Evolutionary conservation across 2,113 vertebrate species (phyloP), one percentile per base, ranked within the genome.

Genomic region (Tichodroma muraria): DNA sequence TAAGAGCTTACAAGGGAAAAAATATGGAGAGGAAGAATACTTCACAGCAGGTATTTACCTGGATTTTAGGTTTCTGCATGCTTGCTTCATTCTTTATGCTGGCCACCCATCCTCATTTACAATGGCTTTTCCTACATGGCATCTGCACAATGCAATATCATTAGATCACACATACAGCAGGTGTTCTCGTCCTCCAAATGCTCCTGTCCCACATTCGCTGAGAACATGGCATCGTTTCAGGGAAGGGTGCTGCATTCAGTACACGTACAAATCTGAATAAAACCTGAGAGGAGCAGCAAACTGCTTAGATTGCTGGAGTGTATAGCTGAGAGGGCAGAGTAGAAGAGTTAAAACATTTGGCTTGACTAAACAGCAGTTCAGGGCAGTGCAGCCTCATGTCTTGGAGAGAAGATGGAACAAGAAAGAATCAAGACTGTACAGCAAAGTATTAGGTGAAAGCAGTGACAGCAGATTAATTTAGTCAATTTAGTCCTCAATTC

Each of bases 61-160:
- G 20, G 3, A 17, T 73, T 90, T 80, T 83, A 44, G 38, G 27
- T 83, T 93, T 88, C 40, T 95, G 16, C 31, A 5, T 69, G 31
- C 42, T 84, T 88, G 27, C 20, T 92, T 84, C 4, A 0, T 80
- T 90, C 56, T 71, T 63, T 25, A 10, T 72, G 14, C 35, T 54
- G 65, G 33, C 44, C 42, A 84, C 40, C 8, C 25, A 24, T 63
- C 31, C 5, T 60, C 35, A 11, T 64, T 65, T 80, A 56, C 42
- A 54, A 1, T 59, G 40, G 14, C 11, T 70, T 66, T 82, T 87
- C 0, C 0, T 80, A 11, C 27, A 18, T 54, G 33, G 7, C 25
- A 71, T 84, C 53, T 28, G 40, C 22, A 25, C 5, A 28, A 24
- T 1, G 0, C 37, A n/a, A 11, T 19, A 7, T 60, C 27, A 2